Conservation (phyloP, 2,888 invertebrate species). For the Metellina segmentata region DNA sequence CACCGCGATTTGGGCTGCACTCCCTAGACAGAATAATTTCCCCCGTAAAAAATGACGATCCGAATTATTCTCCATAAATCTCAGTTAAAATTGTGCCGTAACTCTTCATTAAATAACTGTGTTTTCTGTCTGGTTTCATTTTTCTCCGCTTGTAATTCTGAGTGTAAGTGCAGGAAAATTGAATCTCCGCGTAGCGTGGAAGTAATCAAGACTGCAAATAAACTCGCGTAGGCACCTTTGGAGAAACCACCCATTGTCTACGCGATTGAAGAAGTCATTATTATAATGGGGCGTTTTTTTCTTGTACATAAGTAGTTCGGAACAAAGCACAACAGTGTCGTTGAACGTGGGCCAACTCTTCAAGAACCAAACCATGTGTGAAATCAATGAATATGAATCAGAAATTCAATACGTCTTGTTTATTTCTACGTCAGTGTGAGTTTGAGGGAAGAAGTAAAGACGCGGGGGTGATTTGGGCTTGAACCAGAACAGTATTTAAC, state of each 20-base stretch:
- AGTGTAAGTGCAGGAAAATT: neutral
- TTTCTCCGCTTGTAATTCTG: neutral
- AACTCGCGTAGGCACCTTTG: neutral
- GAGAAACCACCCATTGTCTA: neutral
- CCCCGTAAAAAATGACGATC: neutral
- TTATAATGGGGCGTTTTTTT: neutral
- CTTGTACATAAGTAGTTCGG: neutral
- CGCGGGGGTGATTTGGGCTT: neutral
- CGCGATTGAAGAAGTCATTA: neutral
- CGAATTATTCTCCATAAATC: neutral
- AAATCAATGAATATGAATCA: neutral
- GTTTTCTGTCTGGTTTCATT: conserved; percentile 1
- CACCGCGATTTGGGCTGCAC: neutral
- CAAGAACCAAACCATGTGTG: neutral
- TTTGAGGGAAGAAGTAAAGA: neutral
- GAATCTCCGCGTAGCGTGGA: neutral
- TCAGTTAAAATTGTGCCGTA: neutral
- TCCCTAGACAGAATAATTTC: neutral
- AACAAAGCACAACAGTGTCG: neutral
- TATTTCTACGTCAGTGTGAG: neutral
- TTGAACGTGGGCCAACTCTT: neutral
- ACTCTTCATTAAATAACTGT: neutral
- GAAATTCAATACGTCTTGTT: neutral
- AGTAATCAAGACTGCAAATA: neutral
- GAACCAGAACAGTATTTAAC: neutral